These are phyloP conservation scores for Turritopsis rubra DNA, from an alignment of 30 jellyfish, hydroid and myxozoan species.

Conservation along the genomic window DNA sequence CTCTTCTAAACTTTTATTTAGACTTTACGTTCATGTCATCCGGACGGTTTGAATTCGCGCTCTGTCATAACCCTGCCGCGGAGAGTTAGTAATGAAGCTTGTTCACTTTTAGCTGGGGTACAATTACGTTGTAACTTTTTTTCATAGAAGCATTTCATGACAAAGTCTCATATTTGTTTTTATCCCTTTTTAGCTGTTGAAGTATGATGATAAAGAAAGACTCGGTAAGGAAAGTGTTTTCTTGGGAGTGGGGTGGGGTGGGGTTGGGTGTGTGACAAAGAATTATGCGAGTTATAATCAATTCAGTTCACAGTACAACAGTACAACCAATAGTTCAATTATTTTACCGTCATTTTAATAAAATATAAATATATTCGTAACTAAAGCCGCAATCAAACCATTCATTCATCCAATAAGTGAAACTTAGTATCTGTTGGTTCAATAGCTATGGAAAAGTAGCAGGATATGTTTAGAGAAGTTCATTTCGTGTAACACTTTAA, in stretches of 20 bases:
- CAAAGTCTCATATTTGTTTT: not conserved
- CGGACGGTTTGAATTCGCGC: slow-evolving; percentile 76
- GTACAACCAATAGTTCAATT: too few species aligned
- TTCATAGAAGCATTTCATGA: not conserved
- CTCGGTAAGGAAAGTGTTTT: slow-evolving; percentile 47
- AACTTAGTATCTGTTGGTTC: too few species aligned
- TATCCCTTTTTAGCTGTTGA: slow-evolving; percentile 55
- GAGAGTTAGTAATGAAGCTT: slow-evolving; percentile 69
- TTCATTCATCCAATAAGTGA: too few species aligned
- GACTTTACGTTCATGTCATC: slow-evolving; percentile 82
- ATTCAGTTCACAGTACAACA: too few species aligned
- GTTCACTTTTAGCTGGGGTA: slow-evolving; percentile 86
- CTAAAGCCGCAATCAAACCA: too few species aligned
- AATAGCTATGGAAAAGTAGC: too few species aligned
- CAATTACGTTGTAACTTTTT: not conserved
- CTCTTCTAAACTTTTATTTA: slow-evolving; percentile 25
- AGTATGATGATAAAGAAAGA: slow-evolving; percentile 61
- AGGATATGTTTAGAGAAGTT: too few species aligned
- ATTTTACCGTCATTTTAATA: too few species aligned
- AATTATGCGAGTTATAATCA: too few species aligned
- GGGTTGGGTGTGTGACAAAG: too few species aligned
- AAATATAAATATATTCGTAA: too few species aligned
- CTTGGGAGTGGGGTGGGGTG: not conserved
- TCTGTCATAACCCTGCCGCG: slow-evolving; percentile 72
- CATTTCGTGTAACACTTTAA: too few species aligned